These are phyloP conservation scores for Antheraea pernyi DNA, from an alignment of 1,140 invertebrate species.

Conservation along the genomic window DNA sequence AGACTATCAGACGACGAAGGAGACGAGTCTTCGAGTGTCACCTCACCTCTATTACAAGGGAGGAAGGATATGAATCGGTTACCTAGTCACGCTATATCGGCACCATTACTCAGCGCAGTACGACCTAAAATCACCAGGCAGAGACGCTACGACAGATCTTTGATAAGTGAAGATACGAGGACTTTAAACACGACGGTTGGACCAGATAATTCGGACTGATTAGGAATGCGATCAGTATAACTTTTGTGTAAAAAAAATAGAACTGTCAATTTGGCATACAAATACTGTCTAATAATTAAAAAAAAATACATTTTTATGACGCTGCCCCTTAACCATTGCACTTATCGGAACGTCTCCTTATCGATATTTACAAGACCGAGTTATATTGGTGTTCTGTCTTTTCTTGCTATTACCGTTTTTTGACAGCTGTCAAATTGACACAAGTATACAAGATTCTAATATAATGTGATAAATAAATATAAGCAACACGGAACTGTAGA, in stretches of 20 bases:
- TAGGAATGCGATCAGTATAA: not conserved
- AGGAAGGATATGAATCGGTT: constrained; percentile 75
- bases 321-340: not conserved
- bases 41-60: constrained; percentile 79
- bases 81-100: constrained; percentile 61
- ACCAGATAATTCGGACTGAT: constrained; percentile 67
- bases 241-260: too few relatives aligned
- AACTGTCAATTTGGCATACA: too few relatives aligned
- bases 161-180: constrained; percentile 64
- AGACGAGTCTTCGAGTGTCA: constrained; percentile 79
- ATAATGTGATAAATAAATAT: constrained; percentile 69
- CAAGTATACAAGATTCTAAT: constrained; percentile 72
- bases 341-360: too few relatives aligned
- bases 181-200: constrained; percentile 57
- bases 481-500: constrained; percentile 42
- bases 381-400: not conserved
- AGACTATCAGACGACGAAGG: constrained; percentile 81
- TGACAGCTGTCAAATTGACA: constrained; percentile 33
- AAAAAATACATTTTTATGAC: too few relatives aligned
- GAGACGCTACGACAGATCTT: constrained; percentile 61
- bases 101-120: constrained; percentile 50
- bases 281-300: too few relatives aligned
- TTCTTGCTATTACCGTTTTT: constrained; percentile 21
- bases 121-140: constrained; percentile 68
- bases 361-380: not conserved